Evolutionary conservation across 2,797 vertebrate species (phyloP), one percentile per base, ranked within the genome.

Genomic region (Bovichtus variegatus): DNA sequence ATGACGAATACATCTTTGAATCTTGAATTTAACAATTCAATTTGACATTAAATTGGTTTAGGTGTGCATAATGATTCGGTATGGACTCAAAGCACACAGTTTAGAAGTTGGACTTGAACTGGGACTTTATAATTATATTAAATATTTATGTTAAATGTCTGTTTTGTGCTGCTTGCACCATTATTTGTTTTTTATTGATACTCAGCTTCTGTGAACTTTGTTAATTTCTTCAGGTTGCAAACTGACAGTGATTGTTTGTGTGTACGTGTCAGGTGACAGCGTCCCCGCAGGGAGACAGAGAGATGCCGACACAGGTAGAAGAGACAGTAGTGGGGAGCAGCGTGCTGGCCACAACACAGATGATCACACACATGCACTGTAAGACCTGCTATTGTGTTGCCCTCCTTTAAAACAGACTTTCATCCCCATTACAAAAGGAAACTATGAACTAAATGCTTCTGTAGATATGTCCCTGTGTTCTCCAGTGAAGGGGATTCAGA

Each of bases 401-500:
- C 2, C 12, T 34, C 25, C 13, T 9, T 13, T 34, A 19, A 69
- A 10, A 58, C 7, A 53, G 4, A 11, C 3, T 3, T 9, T 27
- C 12, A 53, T 53, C 5, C 9, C 9, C 23, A 54, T 12, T 16
- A 57, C 5, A 36, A 70, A 46, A 64, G 23, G 46, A 21, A 25
- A 7, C 16, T 21, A 7, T 23, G 86, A 66, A 78, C 89, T 16
- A 18, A 78, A 15, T 93, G 89, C 65, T 82, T 59, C 4, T 61
- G 31, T 58, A 80, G 77, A 61, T 76, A 80, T 3, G 94, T 91
- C 81, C 82, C 90, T 0, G 94, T 93, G 27, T 87, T 87, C 25
- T 96, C 94, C 92, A 97, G 95, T 4, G 90, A 92, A 8, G 85
- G 62, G 29, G 82, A 85, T 6, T 41, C 80, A 18, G 66, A 80